phyloP scores from a whole-genome alignment of 2,113 vertebrate species.

The Podarcis muralis region DNA sequence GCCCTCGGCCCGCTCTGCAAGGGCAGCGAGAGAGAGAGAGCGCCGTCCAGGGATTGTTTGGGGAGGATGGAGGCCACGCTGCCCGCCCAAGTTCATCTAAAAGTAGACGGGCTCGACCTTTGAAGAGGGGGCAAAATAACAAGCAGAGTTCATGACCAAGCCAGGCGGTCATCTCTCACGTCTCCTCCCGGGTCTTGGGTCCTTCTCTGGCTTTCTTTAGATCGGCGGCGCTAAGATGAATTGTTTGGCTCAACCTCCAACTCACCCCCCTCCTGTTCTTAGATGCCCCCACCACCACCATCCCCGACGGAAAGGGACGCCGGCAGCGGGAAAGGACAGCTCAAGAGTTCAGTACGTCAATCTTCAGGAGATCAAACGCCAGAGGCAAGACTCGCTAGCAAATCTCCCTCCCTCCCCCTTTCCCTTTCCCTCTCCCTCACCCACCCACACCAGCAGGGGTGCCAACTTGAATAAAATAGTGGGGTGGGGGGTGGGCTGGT shows the following conservation, averaged over 20 bases:
- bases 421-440: too few relatives aligned
- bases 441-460: too few relatives aligned
- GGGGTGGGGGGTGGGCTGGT: too few relatives aligned
- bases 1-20: neutral
- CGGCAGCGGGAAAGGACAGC: neutral
- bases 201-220: neutral
- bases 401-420: neutral
- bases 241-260: neutral
- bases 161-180: neutral
- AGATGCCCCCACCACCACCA: too few relatives aligned
- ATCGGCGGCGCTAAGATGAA: neutral
- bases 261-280: neutral
- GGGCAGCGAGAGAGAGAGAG: neutral
- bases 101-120: neutral
- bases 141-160: slow-evolving; percentile 15
- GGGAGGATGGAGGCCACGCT: neutral
- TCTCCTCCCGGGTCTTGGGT: neutral
- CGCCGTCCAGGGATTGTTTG: slow-evolving; percentile 5
- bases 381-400: neutral
- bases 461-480: too few relatives aligned
- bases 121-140: neutral
- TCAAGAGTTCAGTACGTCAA: neutral
- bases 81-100: slow-evolving; percentile 11
- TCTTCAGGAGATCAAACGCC: neutral
- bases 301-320: neutral